Evolutionary conservation across 2,797 vertebrate genomes (phyloP).

Genomic region (Oceanodroma leucorhoa): DNA sequence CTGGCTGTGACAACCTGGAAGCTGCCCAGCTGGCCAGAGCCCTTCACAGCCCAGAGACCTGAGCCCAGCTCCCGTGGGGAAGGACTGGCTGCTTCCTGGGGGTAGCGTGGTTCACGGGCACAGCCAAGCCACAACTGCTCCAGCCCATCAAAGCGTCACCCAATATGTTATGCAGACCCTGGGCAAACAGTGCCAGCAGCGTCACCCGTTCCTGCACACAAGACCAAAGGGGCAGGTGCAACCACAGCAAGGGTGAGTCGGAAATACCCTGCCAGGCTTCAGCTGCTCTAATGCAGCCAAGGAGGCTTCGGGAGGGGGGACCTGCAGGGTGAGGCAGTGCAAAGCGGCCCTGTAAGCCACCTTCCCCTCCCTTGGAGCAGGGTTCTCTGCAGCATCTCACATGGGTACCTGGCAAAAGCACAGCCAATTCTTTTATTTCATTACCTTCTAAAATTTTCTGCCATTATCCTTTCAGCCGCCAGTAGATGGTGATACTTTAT

Average conservation of each 20-base stretch:
- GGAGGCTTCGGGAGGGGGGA: background rate
- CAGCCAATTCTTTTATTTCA: background rate
- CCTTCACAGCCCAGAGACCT: background rate
- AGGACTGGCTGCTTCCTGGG: background rate
- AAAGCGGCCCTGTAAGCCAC: background rate
- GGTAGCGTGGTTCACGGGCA: rapidly evolving
- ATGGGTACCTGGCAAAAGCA: background rate
- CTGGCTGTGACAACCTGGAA: background rate
- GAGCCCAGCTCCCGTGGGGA: background rate
- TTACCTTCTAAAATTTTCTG: background rate
- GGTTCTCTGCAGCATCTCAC: background rate
- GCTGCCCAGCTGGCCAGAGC: background rate
- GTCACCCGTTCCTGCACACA: background rate
- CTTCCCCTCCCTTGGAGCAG: background rate
- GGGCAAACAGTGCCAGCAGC: background rate
- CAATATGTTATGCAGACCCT: background rate
- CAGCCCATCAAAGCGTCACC: background rate
- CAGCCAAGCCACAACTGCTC: background rate
- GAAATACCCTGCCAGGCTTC: background rate
- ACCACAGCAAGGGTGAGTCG: background rate
- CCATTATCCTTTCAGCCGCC: conserved; percentile 2
- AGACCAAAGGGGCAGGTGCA: background rate
- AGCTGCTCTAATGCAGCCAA: background rate
- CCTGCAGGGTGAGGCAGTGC: background rate
- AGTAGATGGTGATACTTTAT: conserved; percentile 45